Conservation (phyloP, 2,888 invertebrate genomes). For the Nysson spinosus region DNA sequence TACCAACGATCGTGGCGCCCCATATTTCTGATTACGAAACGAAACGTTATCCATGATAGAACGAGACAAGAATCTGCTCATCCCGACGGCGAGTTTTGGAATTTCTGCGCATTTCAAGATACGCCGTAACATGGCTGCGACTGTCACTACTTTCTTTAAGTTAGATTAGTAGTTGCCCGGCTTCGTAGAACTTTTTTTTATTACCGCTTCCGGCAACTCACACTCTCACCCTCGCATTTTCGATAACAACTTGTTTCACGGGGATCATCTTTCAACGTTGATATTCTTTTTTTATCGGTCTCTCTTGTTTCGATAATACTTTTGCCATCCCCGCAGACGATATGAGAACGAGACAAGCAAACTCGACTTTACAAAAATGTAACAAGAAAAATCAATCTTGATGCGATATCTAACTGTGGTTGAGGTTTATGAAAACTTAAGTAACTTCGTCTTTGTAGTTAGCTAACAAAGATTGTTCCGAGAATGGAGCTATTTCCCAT, state of each 20-base stretch:
- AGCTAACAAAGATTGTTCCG: too few relatives aligned
- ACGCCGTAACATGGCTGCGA: conserved; percentile 17
- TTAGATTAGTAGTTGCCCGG: background rate
- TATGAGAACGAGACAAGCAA: too few relatives aligned
- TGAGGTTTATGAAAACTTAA: too few relatives aligned
- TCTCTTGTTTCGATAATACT: background rate
- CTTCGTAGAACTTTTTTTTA: background rate
- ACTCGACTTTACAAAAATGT: too few relatives aligned
- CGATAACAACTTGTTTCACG: background rate
- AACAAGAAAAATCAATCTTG: too few relatives aligned
- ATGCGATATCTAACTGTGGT: too few relatives aligned
- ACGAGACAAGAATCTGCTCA: conserved; percentile 23
- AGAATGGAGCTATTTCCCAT: too few relatives aligned
- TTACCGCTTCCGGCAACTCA: background rate
- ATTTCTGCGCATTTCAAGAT: conserved; percentile 40
- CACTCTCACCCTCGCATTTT: too few relatives aligned
- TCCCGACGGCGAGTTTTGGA: conserved; percentile 27
- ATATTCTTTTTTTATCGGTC: background rate
- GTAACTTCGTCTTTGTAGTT: too few relatives aligned
- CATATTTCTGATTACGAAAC: conserved; percentile 44
- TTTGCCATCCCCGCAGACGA: too few relatives aligned
- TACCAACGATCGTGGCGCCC: conserved; percentile 54
- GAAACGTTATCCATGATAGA: conserved; percentile 33
- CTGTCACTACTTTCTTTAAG: conserved; percentile 3
- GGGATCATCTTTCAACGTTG: background rate